phyloP scores from a whole-genome alignment of 1,140 invertebrate genomes.

The Neodiprion lecontei region DNA sequence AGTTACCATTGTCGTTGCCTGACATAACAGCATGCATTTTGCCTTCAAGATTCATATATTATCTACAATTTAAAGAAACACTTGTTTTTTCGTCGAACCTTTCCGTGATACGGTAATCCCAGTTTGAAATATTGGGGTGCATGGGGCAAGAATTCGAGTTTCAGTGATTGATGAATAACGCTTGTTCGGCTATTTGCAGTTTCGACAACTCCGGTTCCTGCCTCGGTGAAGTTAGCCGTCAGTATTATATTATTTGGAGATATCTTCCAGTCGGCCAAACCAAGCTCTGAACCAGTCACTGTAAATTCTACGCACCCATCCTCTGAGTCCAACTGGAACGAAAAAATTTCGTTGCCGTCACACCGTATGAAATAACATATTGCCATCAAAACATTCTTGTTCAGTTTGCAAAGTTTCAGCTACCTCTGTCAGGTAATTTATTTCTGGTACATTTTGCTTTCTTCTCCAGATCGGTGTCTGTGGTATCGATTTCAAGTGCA shows the following conservation, averaged over 20 bases:
- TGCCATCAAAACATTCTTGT: no score
- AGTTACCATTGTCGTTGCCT: background rate
- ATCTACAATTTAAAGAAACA: background rate
- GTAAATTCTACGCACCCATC: slow-evolving; percentile 63
- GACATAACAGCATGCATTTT: background rate
- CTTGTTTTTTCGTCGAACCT: slow-evolving; percentile 51
- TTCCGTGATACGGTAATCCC: slow-evolving; percentile 70
- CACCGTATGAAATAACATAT: no score
- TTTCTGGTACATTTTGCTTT: slow-evolving; percentile 53
- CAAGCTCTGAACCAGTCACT: slow-evolving; percentile 52
- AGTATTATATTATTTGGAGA: slow-evolving; percentile 61
- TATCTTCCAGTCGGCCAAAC: slow-evolving; percentile 59
- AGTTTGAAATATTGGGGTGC: slow-evolving; percentile 68
- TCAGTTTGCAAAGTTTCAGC: background rate
- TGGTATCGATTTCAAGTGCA: slow-evolving; percentile 57
- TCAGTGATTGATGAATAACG: slow-evolving; percentile 63
- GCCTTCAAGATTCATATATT: background rate
- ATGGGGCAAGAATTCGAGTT: slow-evolving; percentile 64
- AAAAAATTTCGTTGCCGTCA: background rate
- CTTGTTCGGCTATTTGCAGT: slow-evolving; percentile 66
- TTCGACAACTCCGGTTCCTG: slow-evolving; percentile 68
- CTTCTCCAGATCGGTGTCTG: slow-evolving; percentile 53
- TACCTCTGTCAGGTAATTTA: slow-evolving; percentile 54
- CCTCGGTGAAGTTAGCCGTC: slow-evolving; percentile 68
- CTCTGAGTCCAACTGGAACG: slow-evolving; percentile 40